A percentile compares a stretch with the other conserved stretches of the same genome.
Evolutionary conservation across 2,797 vertebrate genomes (phyloP).

Genomic region (Rhincodon typus): DNA sequence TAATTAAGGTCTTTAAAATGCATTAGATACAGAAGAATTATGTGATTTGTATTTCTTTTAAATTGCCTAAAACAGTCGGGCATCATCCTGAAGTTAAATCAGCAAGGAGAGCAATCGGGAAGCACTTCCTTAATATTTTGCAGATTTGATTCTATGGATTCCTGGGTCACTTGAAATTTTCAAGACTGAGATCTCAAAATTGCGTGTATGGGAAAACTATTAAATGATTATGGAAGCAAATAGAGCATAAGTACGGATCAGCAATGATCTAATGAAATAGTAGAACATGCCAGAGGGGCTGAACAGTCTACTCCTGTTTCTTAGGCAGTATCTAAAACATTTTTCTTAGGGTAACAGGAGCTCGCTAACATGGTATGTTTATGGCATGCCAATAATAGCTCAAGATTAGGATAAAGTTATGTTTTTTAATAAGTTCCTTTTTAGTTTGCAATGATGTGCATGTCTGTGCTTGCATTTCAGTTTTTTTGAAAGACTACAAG

Average conservation of each 20-base stretch:
- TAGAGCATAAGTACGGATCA: background rate
- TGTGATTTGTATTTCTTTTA: background rate
- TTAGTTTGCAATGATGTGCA: background rate
- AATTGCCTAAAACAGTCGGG: background rate
- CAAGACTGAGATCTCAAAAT: background rate
- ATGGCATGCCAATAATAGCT: background rate
- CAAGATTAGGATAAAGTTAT: background rate
- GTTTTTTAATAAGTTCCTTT: slow-evolving; percentile 9
- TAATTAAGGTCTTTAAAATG: background rate
- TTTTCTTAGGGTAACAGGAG: background rate
- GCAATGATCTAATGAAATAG: background rate
- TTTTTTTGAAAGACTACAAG: background rate
- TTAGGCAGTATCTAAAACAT: background rate
- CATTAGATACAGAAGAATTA: background rate
- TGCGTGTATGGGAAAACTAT: background rate
- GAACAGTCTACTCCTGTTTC: background rate
- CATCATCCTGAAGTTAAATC: background rate
- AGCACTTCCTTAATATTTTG: background rate
- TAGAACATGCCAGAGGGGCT: background rate
- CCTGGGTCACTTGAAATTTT: background rate
- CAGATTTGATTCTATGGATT: background rate
- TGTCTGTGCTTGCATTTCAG: background rate
- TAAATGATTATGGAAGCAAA: background rate
- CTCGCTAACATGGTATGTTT: background rate
- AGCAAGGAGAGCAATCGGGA: background rate